A percentile compares a stretch with the other conserved stretches of the same genome.
Evolutionary conservation across 2,797 vertebrate species (phyloP).

Genomic region (Muscicapa comitata): DNA sequence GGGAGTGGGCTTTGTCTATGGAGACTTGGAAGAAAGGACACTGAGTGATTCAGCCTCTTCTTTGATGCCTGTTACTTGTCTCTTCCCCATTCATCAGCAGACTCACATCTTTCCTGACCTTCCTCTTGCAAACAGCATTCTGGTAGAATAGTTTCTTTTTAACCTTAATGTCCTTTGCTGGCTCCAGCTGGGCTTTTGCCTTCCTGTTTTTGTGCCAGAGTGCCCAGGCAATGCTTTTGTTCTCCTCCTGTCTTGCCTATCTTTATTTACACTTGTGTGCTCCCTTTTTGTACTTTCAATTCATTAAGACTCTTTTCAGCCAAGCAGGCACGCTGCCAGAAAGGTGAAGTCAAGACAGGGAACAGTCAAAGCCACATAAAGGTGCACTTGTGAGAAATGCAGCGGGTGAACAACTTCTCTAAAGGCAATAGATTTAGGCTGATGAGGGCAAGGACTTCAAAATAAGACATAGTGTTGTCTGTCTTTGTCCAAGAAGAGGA

Average conservation of each 20-base stretch:
- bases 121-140: neutral
- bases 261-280: slow-evolving; percentile 21
- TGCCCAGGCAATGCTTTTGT: neutral
- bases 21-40: neutral
- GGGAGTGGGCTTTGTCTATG: neutral
- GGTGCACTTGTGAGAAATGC: neutral
- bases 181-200: neutral
- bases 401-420: neutral
- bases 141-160: slow-evolving; percentile 11
- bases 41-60: neutral
- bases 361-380: neutral
- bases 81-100: neutral
- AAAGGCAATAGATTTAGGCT: neutral
- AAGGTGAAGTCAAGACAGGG: neutral
- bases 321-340: neutral
- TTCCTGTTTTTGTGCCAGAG: neutral
- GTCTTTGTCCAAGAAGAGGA: neutral
- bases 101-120: neutral
- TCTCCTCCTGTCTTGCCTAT: neutral
- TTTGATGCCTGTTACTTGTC: neutral
- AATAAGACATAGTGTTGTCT: neutral
- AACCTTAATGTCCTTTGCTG: neutral
- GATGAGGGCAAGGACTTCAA: neutral
- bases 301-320: slow-evolving; percentile 23
- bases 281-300: slow-evolving; percentile 21